Conservation (phyloP, 2,113 vertebrate species). For the Spilogale gracilis region DNA sequence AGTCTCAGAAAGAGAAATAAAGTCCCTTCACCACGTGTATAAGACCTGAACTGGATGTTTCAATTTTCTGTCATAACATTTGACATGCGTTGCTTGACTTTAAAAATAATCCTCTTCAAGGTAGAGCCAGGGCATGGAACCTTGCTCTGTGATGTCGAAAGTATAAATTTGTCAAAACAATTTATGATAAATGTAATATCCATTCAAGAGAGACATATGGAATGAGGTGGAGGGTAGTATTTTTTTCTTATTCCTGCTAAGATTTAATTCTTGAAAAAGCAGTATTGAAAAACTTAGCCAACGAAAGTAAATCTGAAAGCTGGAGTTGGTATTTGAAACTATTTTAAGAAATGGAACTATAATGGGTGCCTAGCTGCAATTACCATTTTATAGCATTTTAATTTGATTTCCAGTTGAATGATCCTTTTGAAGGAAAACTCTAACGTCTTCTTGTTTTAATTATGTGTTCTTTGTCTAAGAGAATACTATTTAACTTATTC, state of each 20-base stretch:
- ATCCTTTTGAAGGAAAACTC: constrained; percentile 28
- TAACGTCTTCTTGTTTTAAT: constrained; percentile 1
- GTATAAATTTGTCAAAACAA: background rate
- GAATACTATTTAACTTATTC: background rate
- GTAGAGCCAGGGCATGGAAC: background rate
- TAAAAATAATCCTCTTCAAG: background rate
- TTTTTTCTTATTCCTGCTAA: background rate
- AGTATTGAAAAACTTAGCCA: background rate
- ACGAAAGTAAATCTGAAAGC: background rate
- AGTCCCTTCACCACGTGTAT: background rate
- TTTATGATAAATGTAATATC: background rate
- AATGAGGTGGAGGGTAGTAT: background rate
- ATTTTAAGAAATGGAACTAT: background rate
- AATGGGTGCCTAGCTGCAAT: background rate
- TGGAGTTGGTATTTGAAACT: background rate
- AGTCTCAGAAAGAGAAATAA: background rate
- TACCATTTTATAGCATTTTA: background rate
- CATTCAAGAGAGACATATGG: background rate
- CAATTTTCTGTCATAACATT: background rate
- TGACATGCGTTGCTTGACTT: background rate
- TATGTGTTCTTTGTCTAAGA: background rate
- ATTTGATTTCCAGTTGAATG: constrained; percentile 18
- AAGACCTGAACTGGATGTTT: background rate
- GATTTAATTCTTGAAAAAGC: background rate
- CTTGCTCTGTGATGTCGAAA: background rate